Evolutionary conservation across 2,888 invertebrate genomes (phyloP).

Genomic region (Macaria liturata): DNA sequence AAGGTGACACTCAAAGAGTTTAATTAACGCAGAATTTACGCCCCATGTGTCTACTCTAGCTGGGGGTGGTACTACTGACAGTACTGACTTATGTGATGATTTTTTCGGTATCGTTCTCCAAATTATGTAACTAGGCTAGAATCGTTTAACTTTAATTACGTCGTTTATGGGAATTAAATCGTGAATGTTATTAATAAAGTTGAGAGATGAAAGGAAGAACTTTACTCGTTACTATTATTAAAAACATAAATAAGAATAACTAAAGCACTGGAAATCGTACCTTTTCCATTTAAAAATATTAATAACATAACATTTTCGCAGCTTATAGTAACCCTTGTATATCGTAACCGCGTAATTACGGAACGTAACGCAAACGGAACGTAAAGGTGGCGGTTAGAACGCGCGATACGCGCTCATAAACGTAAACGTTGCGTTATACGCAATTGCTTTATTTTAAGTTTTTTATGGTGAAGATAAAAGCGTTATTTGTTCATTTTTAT

Average conservation of each 20-base stretch:
- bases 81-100: neutral
- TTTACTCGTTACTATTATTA: too few relatives aligned
- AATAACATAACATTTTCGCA: too few relatives aligned
- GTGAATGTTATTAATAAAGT: too few relatives aligned
- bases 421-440: slow-evolving; percentile 11
- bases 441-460: slow-evolving; percentile 14
- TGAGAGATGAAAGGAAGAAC: too few relatives aligned
- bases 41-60: neutral
- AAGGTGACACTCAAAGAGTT: slow-evolving; percentile 16
- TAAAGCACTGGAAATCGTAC: too few relatives aligned
- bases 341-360: slow-evolving; percentile 25
- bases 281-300: too few relatives aligned
- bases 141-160: too few relatives aligned
- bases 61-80: neutral
- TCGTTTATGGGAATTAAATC: too few relatives aligned
- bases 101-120: too few relatives aligned
- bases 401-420: slow-evolving; percentile 19
- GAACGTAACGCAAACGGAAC: slow-evolving; percentile 28
- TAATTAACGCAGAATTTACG: slow-evolving; percentile 23
- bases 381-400: slow-evolving; percentile 24
- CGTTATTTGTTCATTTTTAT: neutral
- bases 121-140: too few relatives aligned
- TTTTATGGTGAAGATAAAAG: slow-evolving; percentile 7
- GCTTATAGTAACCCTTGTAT: too few relatives aligned
- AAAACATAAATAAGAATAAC: too few relatives aligned